phyloP scores from a whole-genome alignment of 2,797 vertebrate genomes.

The Picus viridis region DNA sequence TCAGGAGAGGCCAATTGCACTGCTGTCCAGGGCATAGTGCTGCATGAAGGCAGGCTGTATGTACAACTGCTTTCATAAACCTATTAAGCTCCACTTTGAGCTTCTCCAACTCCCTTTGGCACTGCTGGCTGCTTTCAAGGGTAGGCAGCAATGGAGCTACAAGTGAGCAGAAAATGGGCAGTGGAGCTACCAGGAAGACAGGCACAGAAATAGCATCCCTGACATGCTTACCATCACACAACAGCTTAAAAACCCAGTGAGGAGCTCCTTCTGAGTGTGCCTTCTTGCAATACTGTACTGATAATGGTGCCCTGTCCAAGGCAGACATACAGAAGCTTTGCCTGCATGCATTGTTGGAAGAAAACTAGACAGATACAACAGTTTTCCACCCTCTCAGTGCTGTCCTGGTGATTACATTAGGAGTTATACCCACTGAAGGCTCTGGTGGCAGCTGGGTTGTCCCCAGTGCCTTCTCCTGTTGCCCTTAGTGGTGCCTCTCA shows the following conservation, averaged over 20 bases:
- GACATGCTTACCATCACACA: not conserved
- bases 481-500: not conserved
- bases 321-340: not conserved
- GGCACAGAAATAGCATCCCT: not conserved
- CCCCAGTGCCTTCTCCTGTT: not conserved
- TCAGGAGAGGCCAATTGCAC: not conserved
- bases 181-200: rapidly evolving
- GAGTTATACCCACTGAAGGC: not conserved
- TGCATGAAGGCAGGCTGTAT: not conserved
- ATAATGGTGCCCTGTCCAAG: not conserved
- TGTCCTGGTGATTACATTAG: not conserved
- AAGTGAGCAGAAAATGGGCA: not conserved
- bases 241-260: not conserved
- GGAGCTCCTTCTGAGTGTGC: not conserved
- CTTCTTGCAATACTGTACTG: rapidly evolving
- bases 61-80: not conserved
- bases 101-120: not conserved
- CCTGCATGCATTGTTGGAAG: rapidly evolving
- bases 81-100: not conserved
- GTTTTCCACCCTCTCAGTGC: not conserved
- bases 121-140: not conserved
- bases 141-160: not conserved
- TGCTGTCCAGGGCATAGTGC: not conserved
- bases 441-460: not conserved
- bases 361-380: not conserved